phyloP scores from a whole-genome alignment of 2,888 invertebrate genomes.

The Theodoxus fluviatilis region DNA sequence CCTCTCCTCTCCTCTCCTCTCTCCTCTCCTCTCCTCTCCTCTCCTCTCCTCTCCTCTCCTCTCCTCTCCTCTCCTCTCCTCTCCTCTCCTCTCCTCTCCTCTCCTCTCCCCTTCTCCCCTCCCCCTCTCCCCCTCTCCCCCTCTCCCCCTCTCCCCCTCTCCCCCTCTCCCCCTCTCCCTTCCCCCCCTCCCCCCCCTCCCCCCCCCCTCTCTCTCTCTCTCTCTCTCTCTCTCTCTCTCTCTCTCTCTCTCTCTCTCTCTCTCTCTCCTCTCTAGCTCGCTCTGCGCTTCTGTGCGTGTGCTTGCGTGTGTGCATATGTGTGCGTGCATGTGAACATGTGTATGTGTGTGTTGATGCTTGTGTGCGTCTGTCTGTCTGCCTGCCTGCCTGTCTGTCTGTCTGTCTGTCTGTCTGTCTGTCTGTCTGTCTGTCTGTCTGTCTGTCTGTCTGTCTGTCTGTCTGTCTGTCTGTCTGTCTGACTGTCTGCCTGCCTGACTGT shows the following conservation, averaged over 20 bases:
- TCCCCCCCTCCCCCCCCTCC: not conserved
- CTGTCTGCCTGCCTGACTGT: too few relatives aligned
- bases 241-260: not conserved
- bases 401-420: too few relatives aligned
- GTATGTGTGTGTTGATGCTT: too few relatives aligned
- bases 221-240: not conserved
- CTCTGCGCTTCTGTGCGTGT: too few relatives aligned
- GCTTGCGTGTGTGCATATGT: too few relatives aligned
- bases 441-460: too few relatives aligned
- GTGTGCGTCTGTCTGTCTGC: too few relatives aligned
- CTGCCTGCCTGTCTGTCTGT: too few relatives aligned
- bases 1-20: not conserved
- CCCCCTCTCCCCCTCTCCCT: not conserved
- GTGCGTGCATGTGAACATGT: too few relatives aligned
- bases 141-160: not conserved
- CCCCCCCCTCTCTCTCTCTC: slow-evolving; percentile 11
- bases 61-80: slow-evolving; percentile 5
- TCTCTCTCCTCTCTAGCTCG: too few relatives aligned
- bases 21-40: not conserved
- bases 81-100: slow-evolving; percentile 20
- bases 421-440: too few relatives aligned
- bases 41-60: not conserved
- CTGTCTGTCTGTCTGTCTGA: too few relatives aligned
- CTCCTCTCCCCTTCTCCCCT: not conserved
- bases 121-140: not conserved